A percentile compares a stretch with the other conserved stretches of the same genome.
These are phyloP conservation scores for Himalopsyche japonica DNA, from an alignment of 2,888 invertebrate species.

Conservation along the genomic window DNA sequence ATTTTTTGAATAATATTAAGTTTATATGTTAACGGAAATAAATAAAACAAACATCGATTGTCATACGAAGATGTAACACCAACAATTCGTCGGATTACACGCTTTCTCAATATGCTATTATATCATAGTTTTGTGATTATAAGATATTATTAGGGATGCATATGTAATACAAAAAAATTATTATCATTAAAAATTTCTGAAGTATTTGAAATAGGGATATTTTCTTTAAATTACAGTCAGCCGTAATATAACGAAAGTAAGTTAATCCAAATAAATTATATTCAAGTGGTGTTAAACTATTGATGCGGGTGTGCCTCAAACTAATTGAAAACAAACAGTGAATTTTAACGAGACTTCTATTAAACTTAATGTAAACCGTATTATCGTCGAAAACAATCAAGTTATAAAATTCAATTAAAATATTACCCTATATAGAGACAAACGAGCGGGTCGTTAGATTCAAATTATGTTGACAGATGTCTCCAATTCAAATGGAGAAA, in stretches of 20 bases:
- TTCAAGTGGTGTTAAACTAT: not conserved
- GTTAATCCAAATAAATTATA: not conserved
- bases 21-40: too few relatives aligned
- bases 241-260: not conserved
- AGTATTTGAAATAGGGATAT: not conserved
- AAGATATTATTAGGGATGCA: too few relatives aligned
- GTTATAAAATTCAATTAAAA: not conserved
- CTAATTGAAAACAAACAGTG: not conserved
- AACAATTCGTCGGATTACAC: too few relatives aligned
- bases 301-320: not conserved
- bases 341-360: not conserved
- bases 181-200: too few relatives aligned
- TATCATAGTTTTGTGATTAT: too few relatives aligned
- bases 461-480: slow-evolving; percentile 13
- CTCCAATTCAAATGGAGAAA: not conserved
- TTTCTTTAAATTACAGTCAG: not conserved
- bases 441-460: not conserved
- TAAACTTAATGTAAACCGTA: not conserved
- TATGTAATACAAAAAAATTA: too few relatives aligned
- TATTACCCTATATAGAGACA: not conserved
- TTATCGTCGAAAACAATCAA: not conserved
- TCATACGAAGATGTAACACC: too few relatives aligned
- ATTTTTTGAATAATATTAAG: not conserved
- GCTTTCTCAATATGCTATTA: too few relatives aligned
- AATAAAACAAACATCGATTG: too few relatives aligned